Conservation (phyloP, 1,140 invertebrate genomes). For the Diorhabda sublineata region DNA sequence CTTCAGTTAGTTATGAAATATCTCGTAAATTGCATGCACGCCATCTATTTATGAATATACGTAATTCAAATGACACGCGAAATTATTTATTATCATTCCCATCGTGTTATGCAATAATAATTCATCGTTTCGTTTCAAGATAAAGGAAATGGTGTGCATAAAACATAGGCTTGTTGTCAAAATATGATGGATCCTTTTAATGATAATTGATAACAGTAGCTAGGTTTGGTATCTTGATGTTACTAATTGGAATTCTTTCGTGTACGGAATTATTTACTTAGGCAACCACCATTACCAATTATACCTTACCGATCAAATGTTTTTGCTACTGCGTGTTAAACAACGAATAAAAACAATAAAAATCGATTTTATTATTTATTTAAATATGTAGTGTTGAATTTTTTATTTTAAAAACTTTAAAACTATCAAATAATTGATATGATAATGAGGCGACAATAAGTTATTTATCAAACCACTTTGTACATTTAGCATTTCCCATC, state of each 20-base stretch:
- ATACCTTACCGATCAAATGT: too few relatives aligned
- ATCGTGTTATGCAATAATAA: slow-evolving; percentile 5
- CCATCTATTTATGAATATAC: slow-evolving; percentile 10
- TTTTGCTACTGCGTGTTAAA: too few relatives aligned
- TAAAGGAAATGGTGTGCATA: background rate
- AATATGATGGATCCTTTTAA: background rate
- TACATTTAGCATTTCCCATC: background rate
- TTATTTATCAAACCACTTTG: background rate
- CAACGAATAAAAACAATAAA: too few relatives aligned
- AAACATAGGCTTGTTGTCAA: background rate
- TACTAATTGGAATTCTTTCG: background rate
- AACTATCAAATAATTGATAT: too few relatives aligned
- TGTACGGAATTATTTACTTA: background rate
- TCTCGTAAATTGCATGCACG: slow-evolving; percentile 1
- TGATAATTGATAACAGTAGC: background rate
- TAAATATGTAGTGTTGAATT: too few relatives aligned
- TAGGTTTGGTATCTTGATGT: background rate
- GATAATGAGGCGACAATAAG: too few relatives aligned
- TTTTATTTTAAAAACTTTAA: too few relatives aligned
- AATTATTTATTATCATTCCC: slow-evolving; percentile 7
- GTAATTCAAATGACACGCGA: slow-evolving; percentile 10
- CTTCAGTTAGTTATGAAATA: slow-evolving; percentile 7
- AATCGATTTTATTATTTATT: too few relatives aligned
- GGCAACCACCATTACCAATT: too few relatives aligned
- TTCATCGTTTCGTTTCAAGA: slow-evolving; percentile 3